These are phyloP conservation scores for Melanotus villosus DNA, from an alignment of 2,888 invertebrate genomes.

Conservation along the genomic window DNA sequence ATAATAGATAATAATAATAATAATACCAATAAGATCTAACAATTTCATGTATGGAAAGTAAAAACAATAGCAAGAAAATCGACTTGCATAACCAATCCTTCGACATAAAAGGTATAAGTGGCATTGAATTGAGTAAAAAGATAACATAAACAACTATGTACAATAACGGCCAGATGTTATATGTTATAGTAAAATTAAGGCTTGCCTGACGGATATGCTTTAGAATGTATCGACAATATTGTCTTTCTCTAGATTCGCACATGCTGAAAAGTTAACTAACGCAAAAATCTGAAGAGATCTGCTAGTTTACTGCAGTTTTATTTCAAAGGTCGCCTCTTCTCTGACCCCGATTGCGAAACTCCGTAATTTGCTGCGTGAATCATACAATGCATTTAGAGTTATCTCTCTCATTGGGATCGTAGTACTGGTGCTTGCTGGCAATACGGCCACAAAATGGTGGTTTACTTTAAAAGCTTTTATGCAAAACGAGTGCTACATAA, in stretches of 20 bases:
- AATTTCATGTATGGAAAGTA: no score
- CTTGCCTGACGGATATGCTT: conserved; percentile 15
- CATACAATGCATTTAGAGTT: not conserved
- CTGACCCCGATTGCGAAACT: not conserved
- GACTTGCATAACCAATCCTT: conserved; percentile 22
- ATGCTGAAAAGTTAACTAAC: no score
- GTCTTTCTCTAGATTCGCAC: conserved; percentile 16
- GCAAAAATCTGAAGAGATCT: no score
- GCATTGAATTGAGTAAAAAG: conserved; percentile 21
- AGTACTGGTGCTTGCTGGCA: no score
- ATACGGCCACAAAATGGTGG: no score
- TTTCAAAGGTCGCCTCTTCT: not conserved
- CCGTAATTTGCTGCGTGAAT: conserved; percentile 8
- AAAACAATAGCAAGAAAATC: not conserved
- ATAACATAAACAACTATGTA: conserved; percentile 5
- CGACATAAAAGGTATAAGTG: conserved; percentile 21
- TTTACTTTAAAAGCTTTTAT: not conserved
- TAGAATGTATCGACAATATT: conserved; percentile 24
- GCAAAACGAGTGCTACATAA: no score
- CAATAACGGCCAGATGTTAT: conserved; percentile 26
- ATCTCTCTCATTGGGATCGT: no score
- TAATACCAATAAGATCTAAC: no score
- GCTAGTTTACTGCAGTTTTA: not conserved
- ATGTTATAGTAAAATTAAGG: conserved; percentile 8
- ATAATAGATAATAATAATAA: no score